Evolutionary conservation across 2,797 vertebrate genomes (phyloP), one percentile per base, ranked within the genome.

Genomic region (Vireo griseus): DNA sequence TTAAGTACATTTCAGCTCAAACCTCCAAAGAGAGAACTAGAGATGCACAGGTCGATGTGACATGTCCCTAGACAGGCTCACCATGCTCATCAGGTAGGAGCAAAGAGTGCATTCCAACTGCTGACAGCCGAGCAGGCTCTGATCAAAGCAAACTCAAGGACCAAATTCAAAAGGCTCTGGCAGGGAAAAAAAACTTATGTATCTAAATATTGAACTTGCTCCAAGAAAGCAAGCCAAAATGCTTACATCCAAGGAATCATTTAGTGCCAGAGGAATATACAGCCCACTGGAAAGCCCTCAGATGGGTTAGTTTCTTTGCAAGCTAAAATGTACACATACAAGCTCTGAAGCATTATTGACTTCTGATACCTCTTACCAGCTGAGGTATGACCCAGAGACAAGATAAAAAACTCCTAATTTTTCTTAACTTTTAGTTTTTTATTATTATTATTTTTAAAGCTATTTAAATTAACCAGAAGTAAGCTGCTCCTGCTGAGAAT

Each of bases 201-300:
- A 39, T 58, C 51, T 50, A 80, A 76, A 86, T 73, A 78, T 1
- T 50, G 28, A 80, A 74, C 50, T 72, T 40, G 37, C 42, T 61
- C 44, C 63, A 79, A 72, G 42, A 85, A 63, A 71, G n/a, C 35
- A 85, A 51, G 68, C 28, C 57, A 47, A 67, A 85, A 84, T 42
- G 25, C 40, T 42, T 81, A 16, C 5, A 50, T 29, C 11, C 24
- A 62, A 80, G 24, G 35, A 75, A 86, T 29, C 18, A 28, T 16
- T 40, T 37, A 58, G 28, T 29, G 45, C 37, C 48, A 6, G 10
- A 77, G 19, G 37, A 73, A 69, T 4, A 21, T 4, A 45, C 9
- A 86, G 28, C 39, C 73, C 55, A 10, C 6, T 21, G 33, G 26
- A 85, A 89, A 69, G 9, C 17, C 29, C 22, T 66, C 35, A 52